Percentiles rank a stretch among this genome's conserved stretches.
Conservation (phyloP, 1,140 invertebrate genomes). For the Drosophila nigromelanica region DNA sequence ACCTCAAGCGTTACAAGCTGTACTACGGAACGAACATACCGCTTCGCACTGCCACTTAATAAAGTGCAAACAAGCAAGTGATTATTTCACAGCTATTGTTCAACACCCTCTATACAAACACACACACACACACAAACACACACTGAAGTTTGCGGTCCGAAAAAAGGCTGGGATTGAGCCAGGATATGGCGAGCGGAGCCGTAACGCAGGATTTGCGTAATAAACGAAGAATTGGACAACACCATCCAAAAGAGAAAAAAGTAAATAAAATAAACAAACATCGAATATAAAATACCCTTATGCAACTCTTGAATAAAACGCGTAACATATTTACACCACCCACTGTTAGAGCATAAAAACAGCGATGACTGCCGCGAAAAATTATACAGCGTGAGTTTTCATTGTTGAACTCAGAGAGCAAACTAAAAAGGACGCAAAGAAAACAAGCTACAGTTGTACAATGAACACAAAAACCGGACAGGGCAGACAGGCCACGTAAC, state of each 20-base stretch:
- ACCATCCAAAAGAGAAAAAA: constrained; percentile 14
- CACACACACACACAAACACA: constrained; percentile 13
- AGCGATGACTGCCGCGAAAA: constrained; percentile 47
- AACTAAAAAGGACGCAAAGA: constrained; percentile 37
- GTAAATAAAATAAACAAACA: constrained; percentile 3
- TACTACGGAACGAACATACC: constrained; percentile 14
- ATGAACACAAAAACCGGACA: constrained; percentile 40
- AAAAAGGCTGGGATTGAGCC: constrained; percentile 8
- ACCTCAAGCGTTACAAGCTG: constrained; percentile 21
- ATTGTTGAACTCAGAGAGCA: constrained; percentile 33
- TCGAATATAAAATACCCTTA: constrained; percentile 11
- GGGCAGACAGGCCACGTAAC: constrained; percentile 11
- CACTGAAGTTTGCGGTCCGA: constrained; percentile 2
- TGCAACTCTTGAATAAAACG: neutral
- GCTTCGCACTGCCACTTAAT: constrained; percentile 52
- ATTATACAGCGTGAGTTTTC: constrained; percentile 53
- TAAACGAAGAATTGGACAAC: constrained; percentile 57
- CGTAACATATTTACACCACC: neutral
- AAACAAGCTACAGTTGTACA: constrained; percentile 44
- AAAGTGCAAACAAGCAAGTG: constrained; percentile 79
- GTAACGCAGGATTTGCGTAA: constrained; percentile 73
- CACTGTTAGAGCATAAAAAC: neutral
- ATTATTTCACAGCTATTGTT: constrained; percentile 81
- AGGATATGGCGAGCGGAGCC: constrained; percentile 17
- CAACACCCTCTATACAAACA: constrained; percentile 33